Evolutionary conservation across 2,797 vertebrate species (phyloP).

Genomic region (Sebastes iracundus): DNA sequence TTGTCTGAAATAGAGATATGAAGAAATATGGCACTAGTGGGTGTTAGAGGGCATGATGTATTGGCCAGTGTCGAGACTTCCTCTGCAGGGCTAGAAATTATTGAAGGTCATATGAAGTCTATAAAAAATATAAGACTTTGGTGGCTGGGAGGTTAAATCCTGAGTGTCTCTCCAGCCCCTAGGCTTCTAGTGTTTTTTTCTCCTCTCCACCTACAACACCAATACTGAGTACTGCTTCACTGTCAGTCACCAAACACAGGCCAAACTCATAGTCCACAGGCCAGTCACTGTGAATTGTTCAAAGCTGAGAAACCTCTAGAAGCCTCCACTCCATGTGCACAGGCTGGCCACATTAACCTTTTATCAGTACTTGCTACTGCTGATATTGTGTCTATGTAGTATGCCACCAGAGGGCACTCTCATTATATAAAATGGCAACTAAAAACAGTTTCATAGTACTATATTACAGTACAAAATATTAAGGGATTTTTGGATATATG

Average conservation of each 20-base stretch:
- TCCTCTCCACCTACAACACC: not conserved
- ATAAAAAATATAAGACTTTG: not conserved
- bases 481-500: not conserved
- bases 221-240: not conserved
- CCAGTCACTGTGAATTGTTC: not conserved
- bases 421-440: not conserved
- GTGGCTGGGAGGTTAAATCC: not conserved
- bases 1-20: not conserved
- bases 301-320: not conserved
- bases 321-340: not conserved
- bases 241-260: not conserved
- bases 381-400: not conserved
- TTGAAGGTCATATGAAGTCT: not conserved
- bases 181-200: not conserved
- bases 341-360: not conserved
- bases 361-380: not conserved
- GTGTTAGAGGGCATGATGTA: not conserved
- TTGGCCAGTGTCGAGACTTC: not conserved
- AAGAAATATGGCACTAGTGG: not conserved
- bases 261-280: not conserved
- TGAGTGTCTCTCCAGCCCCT: not conserved
- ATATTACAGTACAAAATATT: not conserved
- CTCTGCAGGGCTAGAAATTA: not conserved
- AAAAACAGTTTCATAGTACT: not conserved
- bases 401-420: conserved; percentile 59